phyloP scores from a whole-genome alignment of 2,888 invertebrate genomes.

The Ormyrus nitidulus region DNA sequence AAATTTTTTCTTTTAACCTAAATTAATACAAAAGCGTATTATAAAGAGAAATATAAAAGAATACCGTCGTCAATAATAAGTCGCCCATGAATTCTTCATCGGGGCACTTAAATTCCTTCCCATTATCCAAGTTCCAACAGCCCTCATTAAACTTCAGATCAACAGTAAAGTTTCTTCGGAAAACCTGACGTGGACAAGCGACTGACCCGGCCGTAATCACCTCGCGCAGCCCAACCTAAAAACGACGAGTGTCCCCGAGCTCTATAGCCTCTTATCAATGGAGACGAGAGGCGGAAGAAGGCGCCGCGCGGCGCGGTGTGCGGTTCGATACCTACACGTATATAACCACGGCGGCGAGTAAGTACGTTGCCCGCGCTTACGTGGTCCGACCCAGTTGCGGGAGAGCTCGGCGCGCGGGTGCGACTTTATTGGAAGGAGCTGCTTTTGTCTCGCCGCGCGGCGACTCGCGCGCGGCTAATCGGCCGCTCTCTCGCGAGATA shows the following conservation, averaged over 20 bases:
- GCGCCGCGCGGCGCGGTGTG: constrained; percentile 12
- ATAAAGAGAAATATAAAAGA: no score
- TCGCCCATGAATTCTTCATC: no score
- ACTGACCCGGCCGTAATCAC: neutral
- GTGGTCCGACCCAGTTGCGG: constrained; percentile 69
- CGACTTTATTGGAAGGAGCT: constrained; percentile 30
- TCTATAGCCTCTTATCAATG: neutral
- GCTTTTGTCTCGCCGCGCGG: constrained; percentile 39
- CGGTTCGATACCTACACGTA: constrained; percentile 21
- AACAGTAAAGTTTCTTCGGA: no score
- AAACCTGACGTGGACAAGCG: no score
- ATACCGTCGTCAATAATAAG: no score
- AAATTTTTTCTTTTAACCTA: no score
- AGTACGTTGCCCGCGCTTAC: constrained; percentile 61
- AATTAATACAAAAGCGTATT: no score
- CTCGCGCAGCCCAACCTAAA: neutral
- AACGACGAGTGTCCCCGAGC: neutral
- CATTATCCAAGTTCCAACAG: no score
- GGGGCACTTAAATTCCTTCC: no score
- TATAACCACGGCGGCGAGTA: neutral
- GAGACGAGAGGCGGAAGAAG: constrained; percentile 2
- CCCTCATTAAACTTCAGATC: no score
- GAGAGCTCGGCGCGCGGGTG: constrained; percentile 36
- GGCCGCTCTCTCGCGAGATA: neutral
- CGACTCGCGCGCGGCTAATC: neutral